A percentile compares a stretch with the other conserved stretches of the same genome.
These are phyloP conservation scores for Colistium nudipinnis DNA, from an alignment of 2,113 vertebrate species.

Conservation along the genomic window DNA sequence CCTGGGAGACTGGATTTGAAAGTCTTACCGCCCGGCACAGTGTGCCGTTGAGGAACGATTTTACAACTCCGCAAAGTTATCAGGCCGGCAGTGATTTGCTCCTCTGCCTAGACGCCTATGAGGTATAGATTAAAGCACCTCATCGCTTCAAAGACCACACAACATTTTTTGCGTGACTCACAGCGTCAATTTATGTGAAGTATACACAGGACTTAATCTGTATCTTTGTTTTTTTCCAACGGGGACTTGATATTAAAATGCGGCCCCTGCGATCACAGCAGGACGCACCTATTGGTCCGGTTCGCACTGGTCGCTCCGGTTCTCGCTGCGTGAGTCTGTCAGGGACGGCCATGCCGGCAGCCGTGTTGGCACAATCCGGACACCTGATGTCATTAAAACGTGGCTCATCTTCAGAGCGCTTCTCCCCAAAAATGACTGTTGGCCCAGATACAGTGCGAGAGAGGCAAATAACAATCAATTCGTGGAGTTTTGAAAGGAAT, in stretches of 20 bases:
- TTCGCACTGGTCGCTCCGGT: constrained; percentile 17
- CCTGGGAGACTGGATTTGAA: constrained; percentile 37
- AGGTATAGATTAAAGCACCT: constrained; percentile 4
- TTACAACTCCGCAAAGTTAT: constrained; percentile 30
- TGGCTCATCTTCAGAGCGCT: constrained; percentile 24
- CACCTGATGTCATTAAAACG: constrained; percentile 36
- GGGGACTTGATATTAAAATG: constrained; percentile 9
- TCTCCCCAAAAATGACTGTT: constrained; percentile 3
- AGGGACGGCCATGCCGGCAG: constrained; percentile 32
- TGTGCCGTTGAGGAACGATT: constrained; percentile 40
- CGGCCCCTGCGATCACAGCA: constrained; percentile 2
- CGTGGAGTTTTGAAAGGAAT: neutral
- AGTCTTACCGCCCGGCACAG: constrained; percentile 21
- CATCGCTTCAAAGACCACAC: neutral
- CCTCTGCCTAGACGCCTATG: constrained; percentile 2
- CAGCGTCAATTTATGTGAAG: neutral
- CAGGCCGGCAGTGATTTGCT: constrained; percentile 30
- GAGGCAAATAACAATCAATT: neutral
- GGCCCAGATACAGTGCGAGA: neutral
- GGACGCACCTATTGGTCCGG: constrained; percentile 11
- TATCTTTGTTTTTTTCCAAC: neutral
- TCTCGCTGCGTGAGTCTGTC: constrained; percentile 35
- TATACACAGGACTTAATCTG: neutral
- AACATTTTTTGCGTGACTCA: neutral
- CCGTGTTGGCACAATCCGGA: constrained; percentile 40